phyloP scores from a whole-genome alignment of 2,113 vertebrate species.

The Hippocampus zosterae region DNA sequence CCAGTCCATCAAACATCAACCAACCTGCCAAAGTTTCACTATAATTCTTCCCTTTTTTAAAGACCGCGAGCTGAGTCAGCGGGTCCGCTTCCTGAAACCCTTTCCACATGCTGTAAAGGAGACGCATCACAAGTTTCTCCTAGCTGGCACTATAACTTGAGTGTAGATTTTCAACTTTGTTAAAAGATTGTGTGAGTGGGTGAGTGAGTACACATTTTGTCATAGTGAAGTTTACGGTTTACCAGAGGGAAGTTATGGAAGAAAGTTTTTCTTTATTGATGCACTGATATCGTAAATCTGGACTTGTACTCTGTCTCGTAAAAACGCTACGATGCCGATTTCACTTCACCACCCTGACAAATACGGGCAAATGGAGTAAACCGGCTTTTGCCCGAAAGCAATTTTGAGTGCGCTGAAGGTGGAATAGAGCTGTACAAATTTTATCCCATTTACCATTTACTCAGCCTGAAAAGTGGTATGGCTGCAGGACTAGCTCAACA shows the following conservation, averaged over 20 bases:
- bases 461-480: too few relatives aligned
- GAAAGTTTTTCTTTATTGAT: background rate
- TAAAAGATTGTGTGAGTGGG: background rate
- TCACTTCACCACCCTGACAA: background rate
- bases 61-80: conserved; percentile 21
- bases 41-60: conserved; percentile 15
- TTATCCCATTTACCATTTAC: background rate
- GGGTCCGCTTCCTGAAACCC: conserved; percentile 41
- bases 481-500: too few relatives aligned
- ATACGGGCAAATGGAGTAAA: background rate
- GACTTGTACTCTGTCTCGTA: background rate
- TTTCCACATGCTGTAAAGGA: conserved; percentile 35
- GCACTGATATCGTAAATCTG: background rate
- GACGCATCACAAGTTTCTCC: conserved; percentile 21
- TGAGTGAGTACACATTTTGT: background rate
- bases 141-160: conserved; percentile 12
- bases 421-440: background rate
- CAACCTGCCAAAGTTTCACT: background rate
- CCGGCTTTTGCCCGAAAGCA: background rate
- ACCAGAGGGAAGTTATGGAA: background rate
- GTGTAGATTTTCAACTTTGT: conserved; percentile 18
- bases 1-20: background rate
- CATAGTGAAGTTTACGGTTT: background rate
- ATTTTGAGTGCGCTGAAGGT: background rate
- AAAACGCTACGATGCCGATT: background rate